Evolutionary conservation across 2,888 invertebrate genomes (phyloP).

Genomic region (Acronicta psi): DNA sequence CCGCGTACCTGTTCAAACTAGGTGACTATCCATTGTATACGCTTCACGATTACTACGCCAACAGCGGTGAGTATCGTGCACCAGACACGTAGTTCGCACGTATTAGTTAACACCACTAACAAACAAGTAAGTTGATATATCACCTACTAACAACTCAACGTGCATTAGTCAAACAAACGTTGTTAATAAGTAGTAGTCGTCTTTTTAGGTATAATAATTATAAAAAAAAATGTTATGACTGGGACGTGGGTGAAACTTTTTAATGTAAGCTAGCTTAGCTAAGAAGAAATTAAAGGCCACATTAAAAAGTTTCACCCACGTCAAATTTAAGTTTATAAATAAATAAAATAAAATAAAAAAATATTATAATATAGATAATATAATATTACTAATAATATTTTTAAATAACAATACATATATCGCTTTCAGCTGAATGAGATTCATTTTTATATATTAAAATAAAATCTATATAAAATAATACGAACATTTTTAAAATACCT

Average conservation of each 20-base stretch:
- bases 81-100: slow-evolving; percentile 66
- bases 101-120: slow-evolving; percentile 64
- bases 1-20: slow-evolving; percentile 88
- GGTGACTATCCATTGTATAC: slow-evolving; percentile 87
- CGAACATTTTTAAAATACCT: no score
- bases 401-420: no score
- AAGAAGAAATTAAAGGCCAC: no score
- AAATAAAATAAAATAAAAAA: no score
- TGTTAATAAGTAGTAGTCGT: slow-evolving; percentile 35
- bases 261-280: not conserved
- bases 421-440: no score
- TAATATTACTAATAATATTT: no score
- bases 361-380: no score
- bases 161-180: slow-evolving; percentile 31
- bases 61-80: slow-evolving; percentile 85
- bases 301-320: no score
- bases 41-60: slow-evolving; percentile 82
- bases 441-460: no score
- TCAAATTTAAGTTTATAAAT: no score
- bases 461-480: no score
- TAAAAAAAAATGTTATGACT: slow-evolving; percentile 18
- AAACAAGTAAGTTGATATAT: slow-evolving; percentile 59
- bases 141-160: slow-evolving; percentile 52
- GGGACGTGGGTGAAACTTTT: slow-evolving; percentile 22
- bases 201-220: slow-evolving; percentile 17